Conservation (phyloP, 2,888 invertebrate species). For the Sipha maydis region DNA sequence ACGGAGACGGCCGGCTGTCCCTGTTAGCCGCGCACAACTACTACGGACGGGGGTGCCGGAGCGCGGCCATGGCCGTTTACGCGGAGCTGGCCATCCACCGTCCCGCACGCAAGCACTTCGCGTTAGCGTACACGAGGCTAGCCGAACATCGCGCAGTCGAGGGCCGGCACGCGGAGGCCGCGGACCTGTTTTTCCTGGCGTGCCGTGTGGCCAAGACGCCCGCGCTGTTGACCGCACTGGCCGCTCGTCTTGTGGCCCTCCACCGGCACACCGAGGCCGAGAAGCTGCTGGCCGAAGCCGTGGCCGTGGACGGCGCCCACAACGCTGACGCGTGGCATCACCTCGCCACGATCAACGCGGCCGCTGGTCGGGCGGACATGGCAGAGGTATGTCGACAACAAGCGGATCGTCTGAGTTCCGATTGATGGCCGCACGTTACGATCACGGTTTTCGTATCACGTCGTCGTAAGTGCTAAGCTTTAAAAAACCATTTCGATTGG, state of each 20-base stretch:
- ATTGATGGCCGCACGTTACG: background rate
- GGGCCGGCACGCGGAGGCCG: background rate
- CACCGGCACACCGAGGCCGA: constrained; percentile 2
- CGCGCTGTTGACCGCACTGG: background rate
- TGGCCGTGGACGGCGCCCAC: background rate
- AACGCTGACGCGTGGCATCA: constrained; percentile 5
- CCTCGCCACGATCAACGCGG: background rate
- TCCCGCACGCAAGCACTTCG: background rate
- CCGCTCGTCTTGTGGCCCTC: background rate
- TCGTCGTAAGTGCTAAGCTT: no score
- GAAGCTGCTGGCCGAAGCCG: background rate
- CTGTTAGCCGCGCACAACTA: no score
- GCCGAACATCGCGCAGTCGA: background rate
- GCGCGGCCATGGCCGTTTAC: background rate
- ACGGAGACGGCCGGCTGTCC: background rate
- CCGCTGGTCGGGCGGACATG: background rate
- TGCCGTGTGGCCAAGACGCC: background rate
- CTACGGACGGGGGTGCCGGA: no score
- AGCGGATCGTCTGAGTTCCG: background rate
- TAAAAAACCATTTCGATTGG: no score
- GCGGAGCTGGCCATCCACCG: background rate
- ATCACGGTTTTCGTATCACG: no score
- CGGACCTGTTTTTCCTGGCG: background rate
- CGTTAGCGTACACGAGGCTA: background rate
- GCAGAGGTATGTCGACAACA: background rate